Evolutionary conservation across 2,113 vertebrate species (phyloP).

Genomic region (Calidris pygmaea): DNA sequence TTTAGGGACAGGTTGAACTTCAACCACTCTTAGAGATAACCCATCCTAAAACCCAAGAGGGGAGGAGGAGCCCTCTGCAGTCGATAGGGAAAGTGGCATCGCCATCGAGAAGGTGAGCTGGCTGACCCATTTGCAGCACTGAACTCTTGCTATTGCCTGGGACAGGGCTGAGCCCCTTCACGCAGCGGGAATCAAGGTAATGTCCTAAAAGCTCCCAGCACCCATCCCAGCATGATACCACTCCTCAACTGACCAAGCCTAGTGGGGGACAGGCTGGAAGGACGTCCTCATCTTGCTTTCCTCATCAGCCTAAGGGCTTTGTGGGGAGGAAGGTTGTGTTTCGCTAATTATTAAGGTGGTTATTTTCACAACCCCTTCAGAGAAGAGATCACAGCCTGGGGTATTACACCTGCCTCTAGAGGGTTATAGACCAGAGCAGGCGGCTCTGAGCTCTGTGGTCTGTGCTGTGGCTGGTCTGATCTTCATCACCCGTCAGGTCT

Average conservation of each 20-base stretch:
- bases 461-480: not conserved
- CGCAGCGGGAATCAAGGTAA: not conserved
- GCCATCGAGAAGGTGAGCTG: not conserved
- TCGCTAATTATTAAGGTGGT: not conserved
- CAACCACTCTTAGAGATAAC: not conserved
- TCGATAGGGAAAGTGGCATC: not conserved
- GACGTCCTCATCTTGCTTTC: not conserved
- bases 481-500: rapidly evolving
- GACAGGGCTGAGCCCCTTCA: not conserved
- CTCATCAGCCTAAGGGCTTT: rapidly evolving
- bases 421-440: not conserved
- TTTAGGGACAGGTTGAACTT: not conserved
- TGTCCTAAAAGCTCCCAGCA: not conserved
- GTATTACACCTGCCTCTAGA: not conserved
- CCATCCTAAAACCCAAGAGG: not conserved
- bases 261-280: not conserved
- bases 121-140: not conserved
- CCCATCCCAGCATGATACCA: rapidly evolving
- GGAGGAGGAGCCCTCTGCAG: not conserved
- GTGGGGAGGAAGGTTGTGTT: not conserved
- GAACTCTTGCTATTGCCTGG: not conserved
- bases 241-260: not conserved
- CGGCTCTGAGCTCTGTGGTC: not conserved
- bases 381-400: not conserved
- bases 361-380: not conserved